Evolutionary conservation across 1,140 invertebrate species (phyloP), one percentile per base, ranked within the genome.

Genomic region (Panulirus ornatus): DNA sequence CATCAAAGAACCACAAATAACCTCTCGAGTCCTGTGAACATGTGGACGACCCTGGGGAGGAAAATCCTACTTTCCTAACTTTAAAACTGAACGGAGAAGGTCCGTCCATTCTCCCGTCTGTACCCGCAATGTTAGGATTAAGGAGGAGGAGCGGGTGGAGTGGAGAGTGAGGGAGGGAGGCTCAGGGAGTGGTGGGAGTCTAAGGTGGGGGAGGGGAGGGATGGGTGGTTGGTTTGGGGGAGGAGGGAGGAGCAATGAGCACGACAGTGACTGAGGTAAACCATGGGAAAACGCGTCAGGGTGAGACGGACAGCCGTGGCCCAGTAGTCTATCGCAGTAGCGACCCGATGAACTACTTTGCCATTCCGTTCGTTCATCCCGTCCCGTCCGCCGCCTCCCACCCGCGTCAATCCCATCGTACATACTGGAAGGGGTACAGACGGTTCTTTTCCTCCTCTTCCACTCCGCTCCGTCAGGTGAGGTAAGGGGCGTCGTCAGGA

Each of bases 251-350:
- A 42, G 71, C 71, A n/a, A n/a, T n/a, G n/a, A n/a, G n/a, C 30
- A n/a, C 71, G 14, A 75, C 36, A 75, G 40, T 75, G 36, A 1
- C 34, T 40, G 71, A 38, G 36, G 71, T 40, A 75, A 71, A n/a
- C 22, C 71, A 36, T 75, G 71, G 71, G 71, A 40, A 75, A 40
- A 38, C 22, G 36, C 40, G 70, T 36, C n/a, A n/a, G 40, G 40
- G 71, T 36, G 36, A 75, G 71, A 75, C 71, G 22, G 71, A n/a
- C 36, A 40, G 2, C 71, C 34, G 71, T 75, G 71, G 40, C 71
- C 71, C 36, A 75, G 6, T 81, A 27, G 19, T 58, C 78, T 27
- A 54, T 16, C 27, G 27, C 42, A 47, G 8, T 34, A 79, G 22
- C 19, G 51, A 14, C 47, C 71, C 47, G 16, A 19, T 81, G 22